Base-by-base conservation (phyloP, 2,888 invertebrate genomes). In the Lamellibrachia satsuma region DNA sequence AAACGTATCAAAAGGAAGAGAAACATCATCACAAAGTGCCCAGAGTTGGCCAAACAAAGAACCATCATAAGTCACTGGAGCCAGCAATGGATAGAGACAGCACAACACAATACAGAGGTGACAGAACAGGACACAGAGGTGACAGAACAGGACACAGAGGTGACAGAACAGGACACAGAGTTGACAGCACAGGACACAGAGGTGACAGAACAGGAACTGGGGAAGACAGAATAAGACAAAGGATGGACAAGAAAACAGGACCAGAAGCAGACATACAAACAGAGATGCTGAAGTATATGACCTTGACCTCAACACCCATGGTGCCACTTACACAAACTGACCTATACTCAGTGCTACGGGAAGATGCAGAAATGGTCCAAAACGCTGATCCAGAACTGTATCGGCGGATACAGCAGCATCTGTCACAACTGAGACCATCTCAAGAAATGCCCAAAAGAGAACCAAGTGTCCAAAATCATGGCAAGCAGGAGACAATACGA, bases 1-100 rank as follows among this genome's bases (percentile, higher is more conserved):
- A 22, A 75, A 22, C 1, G 15, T 0, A 75, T 22, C 3, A 75
- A 75, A 75, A 22, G 1, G 22, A 75, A 75, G 15, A 22, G 22
- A 75, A 3, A 15, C 15, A 75, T 75, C 75, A 15, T 22, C 75
- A 75, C 75, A 75, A 75, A 75, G 75, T 22, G n/a, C 3, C 75
- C 22, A 75, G n/a, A 55, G 1, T 55, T 55, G 55, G 55, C 9
- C 55, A 55, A 75, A 75, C 75, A 22, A 60, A 15, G 9, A 11
- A 75, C 75, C 75, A 75, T 75, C 75, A 22, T n/a, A 75, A 75
- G 75, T 75, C n/a, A 75, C n/a, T n/a, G n/a, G n/a, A 75, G 75
- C 75, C 22, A 75, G 75, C 75, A 6, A 75, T 75, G 75, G 75
- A 22, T 15, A 75, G 6, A 75, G 15, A 75, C n/a, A 22, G 22